Evolutionary conservation across 2,113 vertebrate species (phyloP).

Genomic region (Ceyx margarethae): DNA sequence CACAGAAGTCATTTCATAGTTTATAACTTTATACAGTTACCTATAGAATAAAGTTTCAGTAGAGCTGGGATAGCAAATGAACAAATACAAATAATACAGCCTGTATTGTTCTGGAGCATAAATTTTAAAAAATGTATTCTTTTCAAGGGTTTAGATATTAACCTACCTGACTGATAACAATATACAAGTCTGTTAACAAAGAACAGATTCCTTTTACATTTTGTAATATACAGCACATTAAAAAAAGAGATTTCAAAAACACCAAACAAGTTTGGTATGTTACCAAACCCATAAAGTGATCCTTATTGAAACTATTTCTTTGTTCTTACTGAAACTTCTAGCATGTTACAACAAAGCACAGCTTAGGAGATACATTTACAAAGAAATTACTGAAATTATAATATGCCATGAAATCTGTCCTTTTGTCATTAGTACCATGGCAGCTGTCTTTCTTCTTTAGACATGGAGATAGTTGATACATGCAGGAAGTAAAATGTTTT

Average conservation of each 20-base stretch:
- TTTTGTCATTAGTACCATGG: neutral
- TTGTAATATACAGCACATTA: neutral
- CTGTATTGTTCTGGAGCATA: neutral
- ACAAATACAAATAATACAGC: neutral
- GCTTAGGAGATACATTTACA: neutral
- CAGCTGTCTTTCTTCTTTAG: neutral
- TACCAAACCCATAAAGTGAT: neutral
- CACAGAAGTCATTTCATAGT: neutral
- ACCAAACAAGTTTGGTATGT: neutral
- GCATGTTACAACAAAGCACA: neutral
- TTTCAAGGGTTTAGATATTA: conserved; percentile 20
- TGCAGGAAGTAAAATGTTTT: neutral
- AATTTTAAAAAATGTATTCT: neutral
- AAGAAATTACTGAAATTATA: neutral
- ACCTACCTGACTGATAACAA: neutral
- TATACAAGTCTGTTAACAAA: neutral
- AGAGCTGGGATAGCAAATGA: neutral
- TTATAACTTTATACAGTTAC: neutral
- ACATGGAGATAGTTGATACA: neutral
- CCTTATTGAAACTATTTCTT: neutral
- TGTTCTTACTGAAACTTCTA: neutral
- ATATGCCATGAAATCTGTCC: neutral
- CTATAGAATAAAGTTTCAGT: neutral
- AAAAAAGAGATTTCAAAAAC: neutral
- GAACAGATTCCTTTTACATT: neutral